phyloP scores from a whole-genome alignment of 2,888 invertebrate genomes.

The Drosophila prolongata region DNA sequence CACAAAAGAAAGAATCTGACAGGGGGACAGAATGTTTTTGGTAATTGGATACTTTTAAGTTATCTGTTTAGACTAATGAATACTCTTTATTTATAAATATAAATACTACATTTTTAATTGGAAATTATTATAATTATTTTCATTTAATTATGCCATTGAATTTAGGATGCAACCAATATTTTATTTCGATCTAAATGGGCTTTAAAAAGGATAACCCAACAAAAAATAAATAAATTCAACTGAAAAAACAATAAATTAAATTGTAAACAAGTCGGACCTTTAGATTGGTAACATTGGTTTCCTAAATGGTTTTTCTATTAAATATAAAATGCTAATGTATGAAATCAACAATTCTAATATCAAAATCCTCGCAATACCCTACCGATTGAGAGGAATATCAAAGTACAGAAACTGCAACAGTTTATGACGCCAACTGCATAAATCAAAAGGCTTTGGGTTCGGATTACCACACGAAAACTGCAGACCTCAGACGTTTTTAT shows the following conservation, averaged over 20 bases:
- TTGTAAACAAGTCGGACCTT: too few relatives aligned
- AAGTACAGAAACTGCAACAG: constrained; percentile 45
- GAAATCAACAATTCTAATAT: background rate
- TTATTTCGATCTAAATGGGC: too few relatives aligned
- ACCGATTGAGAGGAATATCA: constrained; percentile 1
- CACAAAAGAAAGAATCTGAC: constrained; percentile 11
- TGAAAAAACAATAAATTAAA: too few relatives aligned
- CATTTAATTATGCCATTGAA: too few relatives aligned
- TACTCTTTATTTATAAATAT: background rate
- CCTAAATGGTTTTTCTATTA: too few relatives aligned
- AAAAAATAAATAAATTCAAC: too few relatives aligned
- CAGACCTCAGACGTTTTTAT: constrained; percentile 49
- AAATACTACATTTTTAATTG: background rate
- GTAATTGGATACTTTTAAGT: constrained; percentile 10
- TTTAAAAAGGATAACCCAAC: too few relatives aligned
- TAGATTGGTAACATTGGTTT: too few relatives aligned
- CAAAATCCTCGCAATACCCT: background rate
- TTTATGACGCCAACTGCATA: constrained; percentile 65
- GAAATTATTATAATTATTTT: too few relatives aligned
- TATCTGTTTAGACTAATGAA: fast-evolving
- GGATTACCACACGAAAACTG: constrained; percentile 62
- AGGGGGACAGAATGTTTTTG: background rate
- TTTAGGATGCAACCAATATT: too few relatives aligned
- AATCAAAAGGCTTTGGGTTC: constrained; percentile 65
- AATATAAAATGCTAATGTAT: background rate